Conservation (phyloP, 1,140 invertebrate species). For the Brachionus plicatilis region DNA sequence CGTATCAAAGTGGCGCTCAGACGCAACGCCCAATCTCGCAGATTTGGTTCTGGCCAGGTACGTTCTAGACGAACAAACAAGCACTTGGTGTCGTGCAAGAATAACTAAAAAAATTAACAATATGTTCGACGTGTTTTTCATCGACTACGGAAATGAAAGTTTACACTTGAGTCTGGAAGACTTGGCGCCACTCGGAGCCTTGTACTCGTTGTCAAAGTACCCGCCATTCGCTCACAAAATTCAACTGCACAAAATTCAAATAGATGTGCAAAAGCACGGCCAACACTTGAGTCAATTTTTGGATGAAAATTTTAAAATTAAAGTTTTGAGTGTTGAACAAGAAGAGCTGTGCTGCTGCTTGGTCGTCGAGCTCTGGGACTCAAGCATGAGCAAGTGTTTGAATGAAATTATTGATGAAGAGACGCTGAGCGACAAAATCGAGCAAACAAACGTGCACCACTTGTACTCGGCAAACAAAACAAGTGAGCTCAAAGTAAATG, state of each 20-base stretch:
- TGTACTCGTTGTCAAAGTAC: not conserved
- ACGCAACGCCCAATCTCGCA: not conserved
- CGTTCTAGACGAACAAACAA: not conserved
- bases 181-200: not conserved
- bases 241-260: not conserved
- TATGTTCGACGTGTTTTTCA: not conserved
- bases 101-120: not conserved
- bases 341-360: not conserved
- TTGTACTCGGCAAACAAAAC: not conserved
- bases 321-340: not conserved
- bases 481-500: slow-evolving; percentile 6
- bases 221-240: not conserved
- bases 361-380: slow-evolving; percentile 6
- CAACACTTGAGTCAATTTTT: not conserved
- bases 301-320: not conserved
- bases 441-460: not conserved
- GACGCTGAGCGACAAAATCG: not conserved
- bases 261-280: not conserved
- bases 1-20: not conserved
- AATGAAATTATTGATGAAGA: not conserved
- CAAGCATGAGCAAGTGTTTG: not conserved
- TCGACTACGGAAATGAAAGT: slow-evolving; percentile 27
- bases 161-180: not conserved
- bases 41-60: slow-evolving; percentile 21
- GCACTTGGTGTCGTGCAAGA: not conserved